phyloP scores from a whole-genome alignment of 2,113 vertebrate genomes.

The Psettodes erumei region DNA sequence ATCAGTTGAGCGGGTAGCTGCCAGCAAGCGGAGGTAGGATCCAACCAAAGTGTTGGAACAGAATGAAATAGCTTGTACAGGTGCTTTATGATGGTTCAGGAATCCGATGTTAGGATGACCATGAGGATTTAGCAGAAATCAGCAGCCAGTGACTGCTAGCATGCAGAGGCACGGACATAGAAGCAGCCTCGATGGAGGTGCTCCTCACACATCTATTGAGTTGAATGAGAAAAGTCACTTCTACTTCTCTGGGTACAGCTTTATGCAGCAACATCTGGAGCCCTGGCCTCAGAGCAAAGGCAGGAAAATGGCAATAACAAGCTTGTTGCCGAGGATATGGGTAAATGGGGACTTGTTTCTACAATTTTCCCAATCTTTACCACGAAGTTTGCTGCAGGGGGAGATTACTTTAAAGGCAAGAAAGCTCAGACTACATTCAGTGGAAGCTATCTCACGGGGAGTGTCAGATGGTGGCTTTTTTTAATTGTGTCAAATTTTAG shows the following conservation, averaged over 20 bases:
- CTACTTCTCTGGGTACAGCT: constrained; percentile 8
- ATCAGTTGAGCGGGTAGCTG: constrained; percentile 36
- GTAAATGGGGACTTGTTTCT: constrained; percentile 36
- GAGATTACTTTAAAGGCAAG: constrained; percentile 44
- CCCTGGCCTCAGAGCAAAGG: constrained; percentile 17
- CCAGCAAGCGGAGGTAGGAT: constrained; percentile 31
- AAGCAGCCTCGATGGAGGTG: constrained; percentile 11
- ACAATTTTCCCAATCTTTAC: constrained; percentile 32
- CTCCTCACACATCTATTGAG: constrained; percentile 31
- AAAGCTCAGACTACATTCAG: constrained; percentile 23
- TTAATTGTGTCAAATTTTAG: constrained; percentile 25
- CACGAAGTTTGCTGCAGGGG: constrained; percentile 16
- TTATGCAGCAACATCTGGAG: constrained; percentile 41
- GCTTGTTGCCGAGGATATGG: constrained; percentile 25
- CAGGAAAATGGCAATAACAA: constrained; percentile 31
- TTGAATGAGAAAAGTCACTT: constrained; percentile 22
- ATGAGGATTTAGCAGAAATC: constrained; percentile 36
- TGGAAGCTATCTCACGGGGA: constrained; percentile 7
- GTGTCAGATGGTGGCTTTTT: constrained; percentile 27
- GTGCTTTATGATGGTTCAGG: constrained; percentile 41
- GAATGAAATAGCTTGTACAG: constrained; percentile 38
- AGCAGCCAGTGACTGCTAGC: constrained; percentile 33
- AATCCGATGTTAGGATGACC: constrained; percentile 39
- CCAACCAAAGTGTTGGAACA: constrained; percentile 34
- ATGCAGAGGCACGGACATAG: constrained; percentile 4